These are phyloP conservation scores for Alauda arvensis DNA, from an alignment of 2,797 vertebrate genomes.

Conservation along the genomic window DNA sequence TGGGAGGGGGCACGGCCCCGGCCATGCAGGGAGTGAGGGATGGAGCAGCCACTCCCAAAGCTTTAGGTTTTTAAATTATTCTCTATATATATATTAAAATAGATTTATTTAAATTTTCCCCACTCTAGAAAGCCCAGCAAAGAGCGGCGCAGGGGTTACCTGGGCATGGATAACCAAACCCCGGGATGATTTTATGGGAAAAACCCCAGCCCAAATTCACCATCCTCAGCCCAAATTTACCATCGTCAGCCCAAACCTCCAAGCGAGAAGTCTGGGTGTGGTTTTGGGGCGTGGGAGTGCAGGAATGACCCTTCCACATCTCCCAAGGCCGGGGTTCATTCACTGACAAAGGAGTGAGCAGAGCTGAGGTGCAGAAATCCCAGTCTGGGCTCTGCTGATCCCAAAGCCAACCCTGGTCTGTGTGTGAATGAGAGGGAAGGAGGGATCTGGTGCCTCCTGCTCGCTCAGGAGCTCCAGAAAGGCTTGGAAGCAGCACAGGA, in stretches of 20 bases:
- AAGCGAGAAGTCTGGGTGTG: not conserved
- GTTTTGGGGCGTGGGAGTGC: fast-evolving
- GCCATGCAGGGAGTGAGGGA: fast-evolving
- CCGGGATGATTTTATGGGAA: not conserved
- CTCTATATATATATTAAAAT: not conserved
- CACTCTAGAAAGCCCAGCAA: not conserved
- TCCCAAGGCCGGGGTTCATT: fast-evolving
- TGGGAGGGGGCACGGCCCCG: not conserved
- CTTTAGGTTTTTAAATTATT: fast-evolving
- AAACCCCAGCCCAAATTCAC: not conserved
- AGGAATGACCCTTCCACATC: not conserved
- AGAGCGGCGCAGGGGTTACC: not conserved
- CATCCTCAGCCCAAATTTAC: not conserved
- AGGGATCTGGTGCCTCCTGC: not conserved
- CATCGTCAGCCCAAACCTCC: not conserved
- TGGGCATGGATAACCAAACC: fast-evolving
- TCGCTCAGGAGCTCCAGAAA: not conserved
- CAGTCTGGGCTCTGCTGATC: not conserved
- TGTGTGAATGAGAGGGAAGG: not conserved
- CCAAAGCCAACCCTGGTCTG: not conserved
- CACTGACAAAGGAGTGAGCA: fast-evolving
- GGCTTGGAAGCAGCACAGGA: not conserved
- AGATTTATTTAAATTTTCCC: not conserved
- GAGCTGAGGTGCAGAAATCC: not conserved
- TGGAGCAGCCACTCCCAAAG: fast-evolving